Conservation (phyloP, 2,888 invertebrate species). For the Orthosia gracilis region DNA sequence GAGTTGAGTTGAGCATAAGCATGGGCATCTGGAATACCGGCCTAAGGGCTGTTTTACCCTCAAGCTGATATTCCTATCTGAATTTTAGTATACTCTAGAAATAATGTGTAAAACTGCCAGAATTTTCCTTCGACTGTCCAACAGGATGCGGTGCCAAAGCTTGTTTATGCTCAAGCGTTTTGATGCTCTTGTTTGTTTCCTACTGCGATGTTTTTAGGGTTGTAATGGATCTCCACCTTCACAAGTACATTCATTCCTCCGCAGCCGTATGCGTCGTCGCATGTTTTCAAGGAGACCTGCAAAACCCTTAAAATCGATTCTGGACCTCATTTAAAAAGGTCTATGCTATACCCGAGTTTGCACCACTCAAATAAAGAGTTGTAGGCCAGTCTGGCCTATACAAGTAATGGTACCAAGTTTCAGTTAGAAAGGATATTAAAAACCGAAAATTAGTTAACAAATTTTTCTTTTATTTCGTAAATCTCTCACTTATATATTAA, state of each 20-base stretch:
- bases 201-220: background rate
- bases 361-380: too few species aligned
- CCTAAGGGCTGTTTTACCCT: too few species aligned
- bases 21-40: too few species aligned
- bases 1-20: too few species aligned
- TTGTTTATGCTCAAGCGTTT: background rate
- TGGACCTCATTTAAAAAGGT: too few species aligned
- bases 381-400: too few species aligned
- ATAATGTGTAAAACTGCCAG: background rate
- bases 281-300: too few species aligned
- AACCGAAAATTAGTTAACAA: background rate
- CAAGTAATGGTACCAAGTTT: too few species aligned
- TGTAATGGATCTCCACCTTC: background rate
- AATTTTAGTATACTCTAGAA: background rate
- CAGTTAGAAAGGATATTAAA: constrained; percentile 36
- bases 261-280: too few species aligned
- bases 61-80: background rate
- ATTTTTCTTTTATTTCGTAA: constrained; percentile 41
- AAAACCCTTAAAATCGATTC: too few species aligned
- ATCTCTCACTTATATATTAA: constrained; percentile 5
- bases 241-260: too few species aligned
- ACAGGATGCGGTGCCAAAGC: background rate
- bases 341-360: too few species aligned
- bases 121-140: background rate
- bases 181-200: background rate